Conservation (phyloP, 1,140 invertebrate species). For the Pachyrhynchus sulphureomaculatus region DNA sequence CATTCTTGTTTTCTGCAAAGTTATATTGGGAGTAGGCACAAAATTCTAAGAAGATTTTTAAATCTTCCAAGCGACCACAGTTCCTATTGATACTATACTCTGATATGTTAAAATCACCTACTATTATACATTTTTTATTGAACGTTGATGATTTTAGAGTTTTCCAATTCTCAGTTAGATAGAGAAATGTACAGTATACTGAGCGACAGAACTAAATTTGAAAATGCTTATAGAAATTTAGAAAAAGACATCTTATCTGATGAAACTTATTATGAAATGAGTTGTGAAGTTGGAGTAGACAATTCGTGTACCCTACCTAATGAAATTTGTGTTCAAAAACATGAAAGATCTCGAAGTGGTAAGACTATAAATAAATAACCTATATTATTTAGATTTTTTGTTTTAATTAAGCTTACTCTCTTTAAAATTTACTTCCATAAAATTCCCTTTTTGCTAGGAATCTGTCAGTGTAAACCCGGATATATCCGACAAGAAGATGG, state of each 20-base stretch:
- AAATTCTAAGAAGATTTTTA: too few relatives aligned
- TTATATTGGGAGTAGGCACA: too few relatives aligned
- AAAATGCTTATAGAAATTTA: constrained; percentile 41
- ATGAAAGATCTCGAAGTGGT: constrained; percentile 53
- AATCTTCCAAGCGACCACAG: too few relatives aligned
- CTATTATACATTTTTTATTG: too few relatives aligned
- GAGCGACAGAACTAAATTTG: constrained; percentile 31
- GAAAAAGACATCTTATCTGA: constrained; percentile 40
- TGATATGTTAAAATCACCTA: too few relatives aligned
- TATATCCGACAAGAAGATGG: constrained; percentile 58
- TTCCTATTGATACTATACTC: too few relatives aligned
- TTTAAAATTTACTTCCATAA: too few relatives aligned
- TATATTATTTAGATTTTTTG: too few relatives aligned
- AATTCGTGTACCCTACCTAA: constrained; percentile 48
- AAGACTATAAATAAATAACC: too few relatives aligned
- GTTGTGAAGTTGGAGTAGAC: constrained; percentile 54
- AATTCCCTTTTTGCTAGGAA: too few relatives aligned
- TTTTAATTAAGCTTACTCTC: too few relatives aligned
- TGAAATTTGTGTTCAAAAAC: constrained; percentile 65
- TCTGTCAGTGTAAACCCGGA: constrained; percentile 68
- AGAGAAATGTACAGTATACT: constrained; percentile 38
- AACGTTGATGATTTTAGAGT: constrained; percentile 27
- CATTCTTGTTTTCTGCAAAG: too few relatives aligned
- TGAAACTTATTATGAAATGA: constrained; percentile 30
- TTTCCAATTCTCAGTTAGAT: constrained; percentile 30